Base-by-base conservation (phyloP, 2,113 vertebrate genomes). In the Coryphaenoides rupestris region DNA sequence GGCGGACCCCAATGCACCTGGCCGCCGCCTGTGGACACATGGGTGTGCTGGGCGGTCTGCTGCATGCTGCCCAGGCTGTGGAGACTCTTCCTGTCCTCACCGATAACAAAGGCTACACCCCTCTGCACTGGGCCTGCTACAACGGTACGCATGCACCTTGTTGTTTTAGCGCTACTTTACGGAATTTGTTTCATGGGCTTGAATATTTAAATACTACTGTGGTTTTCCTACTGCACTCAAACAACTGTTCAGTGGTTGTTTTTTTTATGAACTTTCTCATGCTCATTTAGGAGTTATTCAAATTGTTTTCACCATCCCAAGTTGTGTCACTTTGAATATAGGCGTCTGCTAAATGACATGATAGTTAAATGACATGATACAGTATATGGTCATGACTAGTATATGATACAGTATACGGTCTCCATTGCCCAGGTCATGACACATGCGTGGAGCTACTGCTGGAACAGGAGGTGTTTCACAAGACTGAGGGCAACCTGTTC, bases 121-220 rank as follows among this genome's bases (percentile, higher is more conserved):
- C 97, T 7, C 93, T 99, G 74, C 97, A 99, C 61, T 99, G 96
- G 97, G 95, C 97, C 83, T 98, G 95, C 89, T 99, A 99, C 73
- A 98, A 98, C 54, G 97, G 97, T 99, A 93, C 86, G 82, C 26
- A 71, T 53, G 65, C 21, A 19, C 1, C 14, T 55, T 6, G 24
- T 24, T 28, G 56, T 33, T 26, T 58, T 40, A 6, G 5, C 33
- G 7, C 33, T n/a, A 40, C 9, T 10, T 40, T 40, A 40, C 33
- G n/a, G n/a, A n/a, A n/a, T 12, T 40, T 40, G 33, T 40, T 40
- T 40, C 13, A 40, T 40, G 33, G 9, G 33, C 33, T 40, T 40
- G 33, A 40, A 7, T 40, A 12, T 40, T 12, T 7, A 40, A 40
- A 40, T 40, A 5, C 28, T 33, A 33, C 28, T 3, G 13, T n/a